Evolutionary conservation across 2,888 invertebrate genomes (phyloP).

Genomic region (Tetragnatha montana): DNA sequence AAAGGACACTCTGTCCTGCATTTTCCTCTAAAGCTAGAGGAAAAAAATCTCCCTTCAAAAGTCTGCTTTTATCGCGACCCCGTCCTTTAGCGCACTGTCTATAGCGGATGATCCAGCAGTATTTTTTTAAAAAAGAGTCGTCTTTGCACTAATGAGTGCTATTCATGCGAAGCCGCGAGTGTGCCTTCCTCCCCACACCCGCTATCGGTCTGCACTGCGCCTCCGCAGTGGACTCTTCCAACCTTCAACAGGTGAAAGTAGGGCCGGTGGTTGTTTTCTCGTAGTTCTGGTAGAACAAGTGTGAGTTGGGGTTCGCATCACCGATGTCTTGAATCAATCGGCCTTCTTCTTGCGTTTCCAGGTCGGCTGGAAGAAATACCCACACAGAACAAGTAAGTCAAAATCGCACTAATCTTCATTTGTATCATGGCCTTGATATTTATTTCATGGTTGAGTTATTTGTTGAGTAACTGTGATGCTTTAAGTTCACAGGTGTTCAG

Average conservation of each 20-base stretch:
- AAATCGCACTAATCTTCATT: not conserved
- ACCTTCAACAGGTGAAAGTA: slow-evolving; percentile 66
- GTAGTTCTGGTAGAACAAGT: slow-evolving; percentile 37
- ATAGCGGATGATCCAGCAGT: slow-evolving; percentile 36
- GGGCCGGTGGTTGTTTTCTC: slow-evolving; percentile 48
- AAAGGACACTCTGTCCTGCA: no score
- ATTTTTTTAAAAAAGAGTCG: slow-evolving; percentile 12
- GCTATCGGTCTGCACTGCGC: slow-evolving; percentile 14
- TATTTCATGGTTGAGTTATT: not conserved
- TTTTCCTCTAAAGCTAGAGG: no score
- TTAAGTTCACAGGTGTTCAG: slow-evolving; percentile 20
- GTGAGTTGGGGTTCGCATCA: not conserved
- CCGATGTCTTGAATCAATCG: not conserved
- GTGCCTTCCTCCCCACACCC: slow-evolving; percentile 37
- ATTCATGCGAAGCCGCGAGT: slow-evolving; percentile 50
- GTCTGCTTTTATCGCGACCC: not conserved
- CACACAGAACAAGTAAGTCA: not conserved
- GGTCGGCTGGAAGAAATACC: not conserved
- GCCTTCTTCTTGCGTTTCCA: not conserved
- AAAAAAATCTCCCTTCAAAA: no score
- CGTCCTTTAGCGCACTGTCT: not conserved
- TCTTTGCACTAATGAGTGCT: slow-evolving; percentile 63
- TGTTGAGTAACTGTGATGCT: not conserved
- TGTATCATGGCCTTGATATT: not conserved
- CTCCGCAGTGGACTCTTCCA: slow-evolving; percentile 59